Base-by-base conservation (phyloP, 2,797 vertebrate species). In the Intellagama lesueurii region DNA sequence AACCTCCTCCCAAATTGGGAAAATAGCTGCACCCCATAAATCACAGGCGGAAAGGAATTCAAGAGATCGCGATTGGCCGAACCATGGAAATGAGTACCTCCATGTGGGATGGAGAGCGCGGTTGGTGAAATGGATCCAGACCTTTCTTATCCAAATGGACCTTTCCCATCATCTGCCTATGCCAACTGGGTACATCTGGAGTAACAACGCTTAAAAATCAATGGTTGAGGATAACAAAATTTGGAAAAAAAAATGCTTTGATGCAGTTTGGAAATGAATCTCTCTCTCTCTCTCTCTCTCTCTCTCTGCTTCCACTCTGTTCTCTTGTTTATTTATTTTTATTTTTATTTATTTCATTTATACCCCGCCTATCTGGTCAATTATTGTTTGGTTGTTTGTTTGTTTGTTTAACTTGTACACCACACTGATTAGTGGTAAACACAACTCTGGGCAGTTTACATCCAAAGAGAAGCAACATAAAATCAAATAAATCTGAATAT, bases 11-110 rank as follows among this genome's bases (percentile, higher is more conserved):
- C 40, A 40, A 81, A 88, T 19, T 11, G 60, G 60, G 60, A 5
- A 91, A 89, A 93, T 91, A 69, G 35, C 47, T 77, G 75, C 64
- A 72, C 30, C 26, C 82, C 89, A 89, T 89, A 88, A 95, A 95
- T 92, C 87, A 89, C 82, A 89, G 91, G 28, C 22, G 79, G 35
- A 88, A 40, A 40, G 87, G 72, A 88, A 88, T 68, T 60, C 7
- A 56, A 93, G 40, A 60, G 93, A 94, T 91, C 88, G 32, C 0
- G 1, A 85, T 85, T 86, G 90, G 92, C 88, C 56, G 76, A 82
- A 84, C 79, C 60, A 77, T 92, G 90, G 94, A 96, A 93, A 95
- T 94, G 32, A 95, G 91, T 92, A 87, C 66, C 89, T 90, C 85
- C 90, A 90, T 85, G 88, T 90, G 5, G 91, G 91, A 93, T 95